These are phyloP conservation scores for Gymnogyps californianus DNA, from an alignment of 2,113 vertebrate genomes.

Conservation along the genomic window DNA sequence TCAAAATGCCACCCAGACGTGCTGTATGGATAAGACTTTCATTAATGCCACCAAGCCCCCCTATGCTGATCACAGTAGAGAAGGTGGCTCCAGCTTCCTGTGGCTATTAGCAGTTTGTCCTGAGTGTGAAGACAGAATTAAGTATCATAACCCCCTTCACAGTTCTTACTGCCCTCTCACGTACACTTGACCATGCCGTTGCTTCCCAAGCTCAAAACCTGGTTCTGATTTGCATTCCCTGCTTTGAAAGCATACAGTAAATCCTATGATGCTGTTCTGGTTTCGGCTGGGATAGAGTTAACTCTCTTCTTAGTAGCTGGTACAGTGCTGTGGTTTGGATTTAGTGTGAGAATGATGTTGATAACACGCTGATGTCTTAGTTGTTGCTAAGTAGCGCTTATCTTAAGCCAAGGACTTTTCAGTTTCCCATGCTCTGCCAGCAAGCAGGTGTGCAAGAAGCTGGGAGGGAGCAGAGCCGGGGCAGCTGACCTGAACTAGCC, in stretches of 20 bases:
- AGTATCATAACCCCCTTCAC: accelerated
- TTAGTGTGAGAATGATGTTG: too few species aligned
- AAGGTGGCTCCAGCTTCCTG: neutral
- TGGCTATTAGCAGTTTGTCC: neutral
- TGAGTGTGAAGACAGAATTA: neutral
- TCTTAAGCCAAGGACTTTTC: too few species aligned
- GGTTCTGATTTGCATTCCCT: neutral
- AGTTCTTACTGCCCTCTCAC: neutral
- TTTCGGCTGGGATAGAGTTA: too few species aligned
- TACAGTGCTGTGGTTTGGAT: too few species aligned
- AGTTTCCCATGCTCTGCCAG: too few species aligned
- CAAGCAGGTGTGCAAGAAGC: too few species aligned
- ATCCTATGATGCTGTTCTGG: neutral
- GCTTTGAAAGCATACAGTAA: neutral
- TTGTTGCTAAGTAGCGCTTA: too few species aligned
- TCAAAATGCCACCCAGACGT: neutral
- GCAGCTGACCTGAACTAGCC: too few species aligned
- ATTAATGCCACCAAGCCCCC: neutral
- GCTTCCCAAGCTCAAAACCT: neutral
- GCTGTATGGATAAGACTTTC: neutral
- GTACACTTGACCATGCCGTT: neutral
- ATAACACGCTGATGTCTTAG: too few species aligned
- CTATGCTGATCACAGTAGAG: neutral
- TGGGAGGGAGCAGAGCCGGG: too few species aligned
- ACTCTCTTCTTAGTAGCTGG: too few species aligned